Evolutionary conservation across 2,113 vertebrate genomes (phyloP), one percentile per base, ranked within the genome.

Genomic region (Dasyornis broadbenti): DNA sequence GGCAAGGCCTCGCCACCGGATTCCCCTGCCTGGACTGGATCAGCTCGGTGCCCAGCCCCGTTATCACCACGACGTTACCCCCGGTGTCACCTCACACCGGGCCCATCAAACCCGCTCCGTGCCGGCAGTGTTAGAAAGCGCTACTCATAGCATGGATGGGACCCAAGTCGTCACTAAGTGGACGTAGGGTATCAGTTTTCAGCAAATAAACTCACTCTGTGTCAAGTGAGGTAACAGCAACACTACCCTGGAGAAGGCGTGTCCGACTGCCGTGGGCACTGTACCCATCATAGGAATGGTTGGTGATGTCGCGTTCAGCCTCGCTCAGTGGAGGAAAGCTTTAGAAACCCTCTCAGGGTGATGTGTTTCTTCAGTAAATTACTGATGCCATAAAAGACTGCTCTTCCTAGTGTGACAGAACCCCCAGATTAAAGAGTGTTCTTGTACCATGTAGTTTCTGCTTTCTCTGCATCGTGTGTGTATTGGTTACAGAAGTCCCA

Each of bases 331-430:
- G 56, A 86, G 90, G 80, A 95, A 90, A 96, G 94, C 85, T 96
- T 94, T 94, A 96, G 88, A 91, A 94, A 94, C 94, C 95, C 93
- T 92, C 82, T 94, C 69, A 68, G 89, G 92, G 90, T 92, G 72
- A 44, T 76, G 94, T 77, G 90, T 92, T 91, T 44, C 82, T 86
- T 89, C 90, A 82, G 91, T 94, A 92, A 91, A 91, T 94, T 95
- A 92, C 94, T 95, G 92, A 88, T 92, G 87, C 69, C 52, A 1
- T 93, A 61, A 60, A 45, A 90, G 75, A 88, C 84, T 86, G 73
- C 83, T 70, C 44, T 90, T 92, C 68, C 56, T 73, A 68, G 64
- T 7, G 68, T 89, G 94, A 71, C 65, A 91, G 88, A 37, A 68
- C 45, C 75, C 81, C 64, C 59, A 56, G 80, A 47, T 53, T 70